Evolutionary conservation across 2,888 invertebrate genomes (phyloP), one percentile per base, ranked within the genome.

Genomic region (Rhabditoides inermis): DNA sequence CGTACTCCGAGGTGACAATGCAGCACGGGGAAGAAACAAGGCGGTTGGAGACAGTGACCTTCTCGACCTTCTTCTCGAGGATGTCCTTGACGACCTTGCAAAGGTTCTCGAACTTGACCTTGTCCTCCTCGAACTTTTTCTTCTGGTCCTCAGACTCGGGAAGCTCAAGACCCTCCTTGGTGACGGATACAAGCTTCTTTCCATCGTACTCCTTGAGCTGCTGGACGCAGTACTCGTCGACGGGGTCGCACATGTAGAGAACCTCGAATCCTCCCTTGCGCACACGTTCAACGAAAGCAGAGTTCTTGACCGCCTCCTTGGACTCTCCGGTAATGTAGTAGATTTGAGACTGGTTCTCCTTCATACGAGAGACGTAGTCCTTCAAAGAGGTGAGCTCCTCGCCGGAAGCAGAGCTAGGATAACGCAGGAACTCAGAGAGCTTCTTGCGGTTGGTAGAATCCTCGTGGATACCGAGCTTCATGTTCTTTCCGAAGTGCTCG

Each of bases 221-320:
- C 79, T 98, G 95, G 26, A 92, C 90, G 69, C 92, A 91, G 77
- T 98, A 98, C 80, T 99, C 95, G 80, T 98, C 98, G 73, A 98
- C 98, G 49, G 98, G 95, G 79, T 98, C 95, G 0, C 88, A 87
- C 95, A 98, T 98, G 85, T 95, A 98, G 49, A 98, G 84, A 1
- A 73, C 63, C 81, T 98, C 95, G 76, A 89, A 92, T 32, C 95
- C 95, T 75, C 92, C 88, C 77, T 90, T 94, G 85, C 88, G 89
- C 12, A 98, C 90, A 54, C 90, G 84, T 81, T 98, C 98, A 49
- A 98, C 94, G 70, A 98, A 98, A 1, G 94, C 88, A 23, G 94
- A 94, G 82, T 90, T 90, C 65, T 88, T 85, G 0, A 94, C 92
- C 76, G 60, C 61, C 25, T 76, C 76, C 57, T 63, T 64, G 55